Percentiles rank a stretch among this genome's conserved stretches.
Evolutionary conservation across 2,113 vertebrate genomes (phyloP).

Genomic region (Corythornis vintsioides): DNA sequence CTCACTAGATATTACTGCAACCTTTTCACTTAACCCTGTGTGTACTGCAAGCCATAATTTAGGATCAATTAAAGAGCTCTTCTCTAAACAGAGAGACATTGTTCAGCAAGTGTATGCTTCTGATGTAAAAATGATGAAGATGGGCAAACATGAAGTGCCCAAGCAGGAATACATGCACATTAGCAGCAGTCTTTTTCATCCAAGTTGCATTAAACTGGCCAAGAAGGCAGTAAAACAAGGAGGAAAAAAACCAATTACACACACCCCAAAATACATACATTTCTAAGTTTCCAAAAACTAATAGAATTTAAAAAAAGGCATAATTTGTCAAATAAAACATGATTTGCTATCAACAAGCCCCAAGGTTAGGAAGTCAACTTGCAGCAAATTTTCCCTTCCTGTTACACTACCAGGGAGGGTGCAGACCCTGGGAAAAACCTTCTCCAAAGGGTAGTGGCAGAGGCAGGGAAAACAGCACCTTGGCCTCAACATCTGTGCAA

Average conservation of each 20-base stretch:
- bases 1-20: constrained; percentile 70
- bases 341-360: not conserved
- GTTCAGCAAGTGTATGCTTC: not conserved
- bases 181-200: not conserved
- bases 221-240: not conserved
- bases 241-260: not conserved
- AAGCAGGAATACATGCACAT: not conserved
- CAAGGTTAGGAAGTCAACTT: not conserved
- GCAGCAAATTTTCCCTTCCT: not conserved
- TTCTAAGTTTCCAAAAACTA: not conserved
- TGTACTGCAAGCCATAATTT: constrained; percentile 57
- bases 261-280: not conserved
- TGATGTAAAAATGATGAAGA: constrained; percentile 1
- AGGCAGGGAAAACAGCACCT: not conserved
- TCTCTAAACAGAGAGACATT: constrained; percentile 9
- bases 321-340: not conserved
- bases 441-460: not conserved
- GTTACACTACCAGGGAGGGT: not conserved
- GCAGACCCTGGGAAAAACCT: not conserved
- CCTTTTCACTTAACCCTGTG: constrained; percentile 76
- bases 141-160: not conserved
- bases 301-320: not conserved
- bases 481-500: not conserved
- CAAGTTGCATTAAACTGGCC: not conserved
- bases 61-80: constrained; percentile 58